These are phyloP conservation scores for Drosophila grimshawi DNA, from an alignment of 1,140 invertebrate species.

Conservation along the genomic window DNA sequence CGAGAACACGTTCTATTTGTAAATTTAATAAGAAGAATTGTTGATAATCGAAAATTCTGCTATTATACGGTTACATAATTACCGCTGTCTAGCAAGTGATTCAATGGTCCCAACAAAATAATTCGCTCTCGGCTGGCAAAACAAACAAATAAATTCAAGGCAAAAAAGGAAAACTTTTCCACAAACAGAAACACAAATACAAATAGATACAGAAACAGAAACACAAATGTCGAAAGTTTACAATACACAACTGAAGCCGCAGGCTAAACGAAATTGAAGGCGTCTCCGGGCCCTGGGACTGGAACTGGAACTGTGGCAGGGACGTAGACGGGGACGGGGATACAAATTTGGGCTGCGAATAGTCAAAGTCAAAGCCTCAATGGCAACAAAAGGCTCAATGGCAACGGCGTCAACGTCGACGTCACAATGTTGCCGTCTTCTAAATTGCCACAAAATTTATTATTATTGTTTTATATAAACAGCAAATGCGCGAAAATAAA, in stretches of 20 bases:
- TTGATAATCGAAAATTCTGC: conserved; percentile 60
- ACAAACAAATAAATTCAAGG: conserved; percentile 80
- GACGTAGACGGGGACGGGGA: too few species aligned
- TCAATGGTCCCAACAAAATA: conserved; percentile 50
- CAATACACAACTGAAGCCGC: conserved; percentile 58
- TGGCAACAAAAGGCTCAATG: conserved; percentile 37
- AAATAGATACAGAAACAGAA: conserved; percentile 40
- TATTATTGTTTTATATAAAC: conserved; percentile 75
- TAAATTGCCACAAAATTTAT: conserved; percentile 75
- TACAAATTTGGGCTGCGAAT: background rate
- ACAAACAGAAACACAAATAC: conserved; percentile 26
- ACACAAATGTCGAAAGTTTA: conserved; percentile 72
- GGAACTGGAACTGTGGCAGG: background rate
- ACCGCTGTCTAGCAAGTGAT: conserved; percentile 57
- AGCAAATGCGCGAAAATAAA: conserved; percentile 73
- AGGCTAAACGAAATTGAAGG: conserved; percentile 40
- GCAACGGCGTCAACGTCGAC: conserved; percentile 15
- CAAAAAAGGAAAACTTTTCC: conserved; percentile 68
- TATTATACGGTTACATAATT: conserved; percentile 77
- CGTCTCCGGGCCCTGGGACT: conserved; percentile 3
- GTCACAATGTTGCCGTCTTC: conserved; percentile 32
- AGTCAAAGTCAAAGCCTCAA: conserved; percentile 47
- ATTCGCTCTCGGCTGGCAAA: conserved; percentile 55
- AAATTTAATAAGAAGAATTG: conserved; percentile 60
- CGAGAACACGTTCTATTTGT: conserved; percentile 37